These are phyloP conservation scores for Hipposideros larvatus DNA, from an alignment of 2,797 vertebrate genomes.

Conservation along the genomic window DNA sequence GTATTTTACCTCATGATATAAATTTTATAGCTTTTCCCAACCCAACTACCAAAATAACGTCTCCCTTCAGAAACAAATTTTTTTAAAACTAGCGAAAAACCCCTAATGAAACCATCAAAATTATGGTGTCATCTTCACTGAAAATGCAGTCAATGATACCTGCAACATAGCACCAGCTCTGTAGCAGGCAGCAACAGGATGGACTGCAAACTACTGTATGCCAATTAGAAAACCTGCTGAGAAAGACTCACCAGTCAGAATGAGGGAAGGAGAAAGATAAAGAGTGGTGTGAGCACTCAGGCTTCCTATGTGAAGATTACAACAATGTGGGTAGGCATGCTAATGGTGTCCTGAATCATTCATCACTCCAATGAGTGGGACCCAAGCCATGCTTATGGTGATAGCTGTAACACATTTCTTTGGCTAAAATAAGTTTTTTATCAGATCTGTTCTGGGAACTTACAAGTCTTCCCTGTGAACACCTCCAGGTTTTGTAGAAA, in stretches of 20 bases:
- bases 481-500: neutral
- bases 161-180: neutral
- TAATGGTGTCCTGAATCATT: neutral
- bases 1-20: neutral
- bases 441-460: neutral
- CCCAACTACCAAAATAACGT: neutral
- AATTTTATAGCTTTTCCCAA: neutral
- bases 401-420: neutral
- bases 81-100: neutral
- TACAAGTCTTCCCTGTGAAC: neutral
- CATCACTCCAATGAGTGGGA: neutral
- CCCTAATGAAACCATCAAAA: neutral
- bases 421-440: constrained; percentile 23
- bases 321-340: neutral
- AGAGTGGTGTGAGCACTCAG: rapidly evolving
- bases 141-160: neutral
- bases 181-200: neutral
- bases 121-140: neutral
- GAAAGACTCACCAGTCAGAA: neutral
- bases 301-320: neutral
- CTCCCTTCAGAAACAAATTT: neutral
- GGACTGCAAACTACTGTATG: neutral
- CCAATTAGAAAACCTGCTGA: neutral
- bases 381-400: neutral
- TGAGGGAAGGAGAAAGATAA: neutral